Percentiles rank a stretch among this genome's conserved stretches.
These are phyloP conservation scores for Bostrychus sinensis DNA, from an alignment of 2,113 vertebrate species.

Conservation along the genomic window DNA sequence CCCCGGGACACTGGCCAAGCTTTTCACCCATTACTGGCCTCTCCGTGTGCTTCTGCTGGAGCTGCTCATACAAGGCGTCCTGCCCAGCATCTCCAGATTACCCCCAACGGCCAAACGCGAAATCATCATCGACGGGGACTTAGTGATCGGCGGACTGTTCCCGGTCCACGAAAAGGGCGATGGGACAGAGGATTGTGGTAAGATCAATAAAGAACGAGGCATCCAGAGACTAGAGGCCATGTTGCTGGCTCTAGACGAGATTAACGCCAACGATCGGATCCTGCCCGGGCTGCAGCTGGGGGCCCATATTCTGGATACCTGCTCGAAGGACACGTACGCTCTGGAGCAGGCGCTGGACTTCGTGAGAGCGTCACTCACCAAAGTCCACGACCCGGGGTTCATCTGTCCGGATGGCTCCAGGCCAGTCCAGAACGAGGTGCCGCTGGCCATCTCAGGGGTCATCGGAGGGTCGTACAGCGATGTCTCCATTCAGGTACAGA, in stretches of 20 bases:
- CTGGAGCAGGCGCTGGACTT: slow-evolving; percentile 97
- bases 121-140: slow-evolving; percentile 90
- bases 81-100: slow-evolving; percentile 74
- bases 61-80: slow-evolving; percentile 64
- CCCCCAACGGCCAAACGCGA: slow-evolving; percentile 83
- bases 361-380: slow-evolving; percentile 93
- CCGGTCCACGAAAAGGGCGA: slow-evolving; percentile 94
- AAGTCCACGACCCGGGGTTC: slow-evolving; percentile 91
- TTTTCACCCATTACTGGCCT: slow-evolving; percentile 50
- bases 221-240: slow-evolving; percentile 98
- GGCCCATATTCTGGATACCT: slow-evolving; percentile 95
- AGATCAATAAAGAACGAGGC: slow-evolving; percentile 93
- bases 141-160: slow-evolving; percentile 96
- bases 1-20: slow-evolving; percentile 34
- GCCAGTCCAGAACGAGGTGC: slow-evolving; percentile 88
- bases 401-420: slow-evolving; percentile 96
- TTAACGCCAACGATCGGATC: slow-evolving; percentile 89
- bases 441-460: slow-evolving; percentile 93
- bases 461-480: slow-evolving; percentile 98
- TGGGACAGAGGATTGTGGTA: slow-evolving; percentile 89
- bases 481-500: slow-evolving; percentile 94
- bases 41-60: slow-evolving; percentile 64
- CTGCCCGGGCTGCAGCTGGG: slow-evolving; percentile 91
- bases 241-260: slow-evolving; percentile 94
- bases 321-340: slow-evolving; percentile 97